phyloP scores from a whole-genome alignment of 2,888 invertebrate species.

The Cantharis flavilabris region DNA sequence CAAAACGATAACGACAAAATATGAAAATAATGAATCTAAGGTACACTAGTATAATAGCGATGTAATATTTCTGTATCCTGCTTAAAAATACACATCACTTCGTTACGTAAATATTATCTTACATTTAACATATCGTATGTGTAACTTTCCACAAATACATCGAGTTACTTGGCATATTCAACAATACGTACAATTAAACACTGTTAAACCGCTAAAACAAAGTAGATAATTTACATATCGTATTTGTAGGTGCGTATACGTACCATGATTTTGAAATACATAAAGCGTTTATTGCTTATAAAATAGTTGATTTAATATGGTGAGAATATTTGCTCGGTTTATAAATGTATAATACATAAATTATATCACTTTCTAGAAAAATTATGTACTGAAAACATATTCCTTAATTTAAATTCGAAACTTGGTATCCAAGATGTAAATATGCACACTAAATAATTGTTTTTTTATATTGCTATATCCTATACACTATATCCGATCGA shows the following conservation, averaged over 20 bases:
- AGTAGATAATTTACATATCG: background rate
- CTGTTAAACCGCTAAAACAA: background rate
- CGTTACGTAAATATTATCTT: background rate
- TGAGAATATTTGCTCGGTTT: no score
- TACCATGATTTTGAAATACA: background rate
- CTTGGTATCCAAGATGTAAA: no score
- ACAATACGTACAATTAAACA: background rate
- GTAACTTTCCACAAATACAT: background rate
- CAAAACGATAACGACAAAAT: background rate
- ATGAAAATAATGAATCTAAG: background rate
- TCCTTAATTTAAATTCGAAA: no score
- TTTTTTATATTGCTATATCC: no score
- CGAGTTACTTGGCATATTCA: background rate
- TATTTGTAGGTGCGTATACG: background rate
- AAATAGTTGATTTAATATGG: background rate
- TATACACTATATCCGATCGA: no score
- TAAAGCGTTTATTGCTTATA: background rate
- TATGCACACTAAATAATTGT: no score
- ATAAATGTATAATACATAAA: no score
- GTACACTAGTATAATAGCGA: background rate
- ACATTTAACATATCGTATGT: background rate
- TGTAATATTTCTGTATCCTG: background rate
- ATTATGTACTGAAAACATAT: no score
- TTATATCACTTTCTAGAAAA: no score
- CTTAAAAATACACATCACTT: background rate